A percentile compares a stretch with the other conserved stretches of the same genome.
These are phyloP conservation scores for Melanotaenia boesemani DNA, from an alignment of 2,797 vertebrate species.

Conservation along the genomic window DNA sequence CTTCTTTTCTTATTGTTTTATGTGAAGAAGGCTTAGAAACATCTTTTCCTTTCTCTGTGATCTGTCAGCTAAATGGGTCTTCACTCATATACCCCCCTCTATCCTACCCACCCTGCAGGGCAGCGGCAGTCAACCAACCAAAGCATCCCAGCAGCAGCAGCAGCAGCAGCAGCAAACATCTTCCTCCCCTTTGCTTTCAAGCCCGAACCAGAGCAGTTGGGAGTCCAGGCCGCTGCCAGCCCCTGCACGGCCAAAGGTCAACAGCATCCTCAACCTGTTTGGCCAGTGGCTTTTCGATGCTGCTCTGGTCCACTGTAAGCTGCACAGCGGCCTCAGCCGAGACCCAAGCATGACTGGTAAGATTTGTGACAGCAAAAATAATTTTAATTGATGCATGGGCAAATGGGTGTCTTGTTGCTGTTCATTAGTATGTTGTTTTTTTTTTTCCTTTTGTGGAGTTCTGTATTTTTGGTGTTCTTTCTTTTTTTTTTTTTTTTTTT, in stretches of 20 bases:
- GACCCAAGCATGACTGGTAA: conserved; percentile 98
- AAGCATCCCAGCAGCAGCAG: conserved; percentile 90
- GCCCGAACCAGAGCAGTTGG: conserved; percentile 94
- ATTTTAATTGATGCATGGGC: conserved; percentile 69
- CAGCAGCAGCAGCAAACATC: conserved; percentile 75
- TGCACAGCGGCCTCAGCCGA: conserved; percentile 95
- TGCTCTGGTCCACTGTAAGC: conserved; percentile 95
- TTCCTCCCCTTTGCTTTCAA: conserved; percentile 92
- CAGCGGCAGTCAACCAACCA: conserved; percentile 88
- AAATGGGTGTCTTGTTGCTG: conserved; percentile 68
- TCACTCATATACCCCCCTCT: background rate
- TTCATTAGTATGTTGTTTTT: conserved; percentile 45
- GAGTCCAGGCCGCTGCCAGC: conserved; percentile 94
- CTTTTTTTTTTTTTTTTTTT: no score
- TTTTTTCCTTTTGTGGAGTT: conserved; percentile 61
- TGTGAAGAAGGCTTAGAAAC: background rate
- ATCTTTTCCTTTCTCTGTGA: background rate
- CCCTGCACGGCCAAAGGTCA: conserved; percentile 93
- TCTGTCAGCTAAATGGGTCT: background rate
- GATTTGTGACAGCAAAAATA: conserved; percentile 44
- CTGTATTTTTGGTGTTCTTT: conserved; percentile 58
- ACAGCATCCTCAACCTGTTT: conserved; percentile 97
- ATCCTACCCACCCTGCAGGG: conserved; percentile 76
- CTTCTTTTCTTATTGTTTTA: background rate
- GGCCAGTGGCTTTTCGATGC: conserved; percentile 98